These are phyloP conservation scores for Oasisia sp. DNA, from an alignment of 2,888 invertebrate species.

Conservation along the genomic window DNA sequence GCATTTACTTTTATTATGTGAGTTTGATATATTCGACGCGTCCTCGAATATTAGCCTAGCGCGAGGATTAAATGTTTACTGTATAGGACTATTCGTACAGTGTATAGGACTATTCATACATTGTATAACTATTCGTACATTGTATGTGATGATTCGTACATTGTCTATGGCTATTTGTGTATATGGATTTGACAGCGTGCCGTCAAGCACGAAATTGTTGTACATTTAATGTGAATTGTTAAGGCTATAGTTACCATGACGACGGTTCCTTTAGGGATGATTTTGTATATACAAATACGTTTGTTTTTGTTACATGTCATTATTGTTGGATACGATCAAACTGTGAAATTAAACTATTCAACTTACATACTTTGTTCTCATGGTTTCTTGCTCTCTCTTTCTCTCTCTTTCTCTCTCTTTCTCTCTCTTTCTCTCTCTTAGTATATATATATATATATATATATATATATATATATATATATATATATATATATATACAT, in stretches of 20 bases:
- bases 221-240: slow-evolving; percentile 17
- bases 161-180: slow-evolving; percentile 9
- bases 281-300: neutral
- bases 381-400: neutral
- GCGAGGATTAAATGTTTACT: slow-evolving; percentile 17
- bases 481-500: too few relatives aligned
- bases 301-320: slow-evolving; percentile 17
- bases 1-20: slow-evolving; percentile 1
- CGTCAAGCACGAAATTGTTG: neutral
- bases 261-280: neutral
- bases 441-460: too few relatives aligned
- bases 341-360: slow-evolving; percentile 3
- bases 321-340: slow-evolving; percentile 17
- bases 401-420: too few relatives aligned
- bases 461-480: too few relatives aligned
- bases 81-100: slow-evolving; percentile 1
- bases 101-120: neutral
- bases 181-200: neutral
- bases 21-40: neutral
- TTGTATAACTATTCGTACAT: neutral
- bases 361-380: neutral
- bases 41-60: slow-evolving; percentile 17
- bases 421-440: neutral
- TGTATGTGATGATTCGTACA: neutral
- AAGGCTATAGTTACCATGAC: neutral